Evolutionary conservation across 2,113 vertebrate genomes (phyloP).

Genomic region (Plotosus lineatus): DNA sequence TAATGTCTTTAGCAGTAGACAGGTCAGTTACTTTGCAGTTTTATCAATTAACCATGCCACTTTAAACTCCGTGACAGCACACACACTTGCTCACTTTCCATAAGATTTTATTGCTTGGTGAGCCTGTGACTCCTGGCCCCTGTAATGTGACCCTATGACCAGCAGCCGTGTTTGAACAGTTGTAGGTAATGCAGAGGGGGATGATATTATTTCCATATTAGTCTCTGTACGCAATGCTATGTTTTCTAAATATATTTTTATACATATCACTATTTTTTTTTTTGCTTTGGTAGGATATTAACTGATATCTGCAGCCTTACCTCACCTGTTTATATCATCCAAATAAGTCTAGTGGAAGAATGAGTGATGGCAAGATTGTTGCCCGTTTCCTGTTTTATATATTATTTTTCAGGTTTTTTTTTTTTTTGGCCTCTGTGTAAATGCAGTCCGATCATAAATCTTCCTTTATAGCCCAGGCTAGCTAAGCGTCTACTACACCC

Average conservation of each 20-base stretch:
- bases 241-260: neutral
- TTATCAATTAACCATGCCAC: conserved; percentile 35
- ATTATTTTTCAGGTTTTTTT: neutral
- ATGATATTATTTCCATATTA: neutral
- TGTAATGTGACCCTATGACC: conserved; percentile 15
- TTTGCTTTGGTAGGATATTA: neutral
- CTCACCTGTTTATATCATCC: neutral
- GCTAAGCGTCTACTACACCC: neutral
- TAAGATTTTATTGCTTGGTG: conserved; percentile 15
- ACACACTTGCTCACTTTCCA: conserved; percentile 34
- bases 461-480: neutral
- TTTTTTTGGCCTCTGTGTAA: neutral
- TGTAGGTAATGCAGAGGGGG: neutral
- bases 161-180: conserved; percentile 12
- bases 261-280: neutral
- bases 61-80: neutral
- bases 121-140: neutral
- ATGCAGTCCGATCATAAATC: neutral
- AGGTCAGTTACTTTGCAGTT: conserved; percentile 36
- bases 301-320: neutral
- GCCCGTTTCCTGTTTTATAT: neutral
- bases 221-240: neutral
- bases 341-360: neutral
- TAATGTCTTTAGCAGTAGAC: conserved; percentile 41
- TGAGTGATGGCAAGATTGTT: too few relatives aligned